These are phyloP conservation scores for Carpatolechia fugitivella DNA, from an alignment of 2,888 invertebrate species.

Conservation along the genomic window DNA sequence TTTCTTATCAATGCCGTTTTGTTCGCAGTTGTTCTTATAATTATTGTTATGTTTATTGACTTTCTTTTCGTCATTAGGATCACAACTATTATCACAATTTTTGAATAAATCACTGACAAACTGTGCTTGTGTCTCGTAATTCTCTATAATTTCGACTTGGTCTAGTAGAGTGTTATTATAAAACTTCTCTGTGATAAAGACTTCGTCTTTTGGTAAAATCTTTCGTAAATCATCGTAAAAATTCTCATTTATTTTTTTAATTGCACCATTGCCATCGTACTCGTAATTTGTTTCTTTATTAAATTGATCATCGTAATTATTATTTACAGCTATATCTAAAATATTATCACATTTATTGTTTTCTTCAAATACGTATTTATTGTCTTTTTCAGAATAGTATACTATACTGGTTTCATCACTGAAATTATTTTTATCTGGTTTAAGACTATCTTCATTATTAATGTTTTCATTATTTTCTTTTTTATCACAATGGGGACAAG, in stretches of 20 bases:
- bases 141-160: slow-evolving; percentile 45
- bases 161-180: slow-evolving; percentile 54
- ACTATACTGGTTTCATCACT: background rate
- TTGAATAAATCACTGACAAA: slow-evolving; percentile 64
- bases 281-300: background rate
- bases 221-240: slow-evolving; percentile 38
- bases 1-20: background rate
- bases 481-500: slow-evolving; percentile 30
- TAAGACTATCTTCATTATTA: slow-evolving; percentile 2
- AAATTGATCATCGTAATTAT: slow-evolving; percentile 25
- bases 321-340: slow-evolving; percentile 18
- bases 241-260: slow-evolving; percentile 41
- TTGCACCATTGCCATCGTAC: slow-evolving; percentile 20
- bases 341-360: slow-evolving; percentile 6
- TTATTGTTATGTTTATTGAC: slow-evolving; percentile 16
- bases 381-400: background rate
- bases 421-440: background rate
- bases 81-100: slow-evolving; percentile 25
- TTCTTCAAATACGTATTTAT: background rate
- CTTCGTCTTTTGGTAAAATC: slow-evolving; percentile 49
- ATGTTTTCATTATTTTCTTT: slow-evolving; percentile 7
- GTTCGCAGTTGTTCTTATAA: background rate
- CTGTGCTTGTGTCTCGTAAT: slow-evolving; percentile 59
- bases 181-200: slow-evolving; percentile 59
- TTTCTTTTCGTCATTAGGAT: slow-evolving; percentile 6